Conservation (phyloP, 53 echinoderm and acorn worm species). For the Mesocentrotus franciscanus region DNA sequence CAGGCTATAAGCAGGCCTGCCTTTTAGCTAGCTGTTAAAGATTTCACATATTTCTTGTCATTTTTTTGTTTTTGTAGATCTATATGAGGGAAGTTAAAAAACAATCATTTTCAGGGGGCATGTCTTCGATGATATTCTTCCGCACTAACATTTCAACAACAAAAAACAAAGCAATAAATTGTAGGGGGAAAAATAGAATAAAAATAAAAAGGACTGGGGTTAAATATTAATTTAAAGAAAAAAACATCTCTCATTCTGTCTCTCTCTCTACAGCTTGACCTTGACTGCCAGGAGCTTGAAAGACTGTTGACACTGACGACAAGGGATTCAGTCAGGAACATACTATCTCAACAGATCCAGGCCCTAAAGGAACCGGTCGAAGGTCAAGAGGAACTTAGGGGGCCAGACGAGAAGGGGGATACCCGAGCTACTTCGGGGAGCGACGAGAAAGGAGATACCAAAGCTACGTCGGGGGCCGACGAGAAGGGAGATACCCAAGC, state of each 20-base stretch:
- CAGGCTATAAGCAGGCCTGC: too few relatives aligned
- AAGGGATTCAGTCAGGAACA: conserved; percentile 74
- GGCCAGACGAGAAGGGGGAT: neutral
- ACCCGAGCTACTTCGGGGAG: neutral
- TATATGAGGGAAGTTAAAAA: too few relatives aligned
- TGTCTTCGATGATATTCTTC: too few relatives aligned
- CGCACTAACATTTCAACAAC: too few relatives aligned
- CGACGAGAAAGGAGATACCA: neutral
- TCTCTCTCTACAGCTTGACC: conserved; percentile 64
- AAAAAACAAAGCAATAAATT: too few relatives aligned
- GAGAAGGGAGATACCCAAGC: neutral
- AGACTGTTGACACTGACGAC: conserved; percentile 76
- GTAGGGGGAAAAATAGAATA: too few relatives aligned
- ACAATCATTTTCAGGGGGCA: too few relatives aligned
- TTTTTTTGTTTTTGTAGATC: too few relatives aligned
- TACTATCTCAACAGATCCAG: conserved; percentile 75
- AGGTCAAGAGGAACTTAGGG: neutral
- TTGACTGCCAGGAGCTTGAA: conserved; percentile 86
- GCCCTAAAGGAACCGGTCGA: conserved; percentile 65
- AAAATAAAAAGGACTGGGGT: too few relatives aligned
- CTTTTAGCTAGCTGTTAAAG: too few relatives aligned
- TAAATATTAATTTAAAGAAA: neutral
- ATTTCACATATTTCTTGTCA: too few relatives aligned
- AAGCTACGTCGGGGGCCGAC: neutral
- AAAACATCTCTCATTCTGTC: neutral